phyloP scores from a whole-genome alignment of 2,113 vertebrate genomes.

The Phoxinus phoxinus region DNA sequence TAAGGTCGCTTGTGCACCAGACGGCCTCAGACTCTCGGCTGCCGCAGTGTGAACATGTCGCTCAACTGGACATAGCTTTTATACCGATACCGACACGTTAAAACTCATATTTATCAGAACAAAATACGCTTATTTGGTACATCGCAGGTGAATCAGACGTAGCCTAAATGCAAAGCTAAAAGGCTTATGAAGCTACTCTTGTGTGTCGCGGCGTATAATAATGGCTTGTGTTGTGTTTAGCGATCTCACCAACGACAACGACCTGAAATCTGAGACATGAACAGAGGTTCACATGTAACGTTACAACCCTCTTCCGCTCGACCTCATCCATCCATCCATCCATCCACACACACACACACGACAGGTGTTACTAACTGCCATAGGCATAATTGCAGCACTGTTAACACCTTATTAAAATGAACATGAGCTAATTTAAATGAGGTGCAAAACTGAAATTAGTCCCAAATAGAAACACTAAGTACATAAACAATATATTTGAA shows the following conservation, averaged over 20 bases:
- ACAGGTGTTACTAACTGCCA: not conserved
- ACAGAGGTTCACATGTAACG: not conserved
- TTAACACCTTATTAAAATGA: not conserved
- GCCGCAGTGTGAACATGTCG: slow-evolving; percentile 44
- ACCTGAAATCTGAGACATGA: slow-evolving; percentile 56
- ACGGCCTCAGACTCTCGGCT: not conserved
- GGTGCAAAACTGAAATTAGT: not conserved
- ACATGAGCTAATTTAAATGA: not conserved
- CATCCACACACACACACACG: not conserved
- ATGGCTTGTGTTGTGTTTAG: slow-evolving; percentile 66
- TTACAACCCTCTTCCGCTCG: not conserved
- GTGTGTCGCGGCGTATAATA: slow-evolving; percentile 5
- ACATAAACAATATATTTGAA: not conserved
- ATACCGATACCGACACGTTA: not conserved
- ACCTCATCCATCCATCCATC: not conserved
- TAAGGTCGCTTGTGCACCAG: not conserved
- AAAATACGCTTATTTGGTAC: not conserved
- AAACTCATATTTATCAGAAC: not conserved
- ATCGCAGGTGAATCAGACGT: not conserved
- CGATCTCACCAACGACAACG: slow-evolving; percentile 64
- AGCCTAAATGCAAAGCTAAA: not conserved
- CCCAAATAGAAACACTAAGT: not conserved
- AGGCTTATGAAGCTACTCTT: not conserved
- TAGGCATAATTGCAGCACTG: not conserved
- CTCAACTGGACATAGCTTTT: not conserved